These are phyloP conservation scores for Halichoerus grypus DNA, from an alignment of 2,113 vertebrate species.

Conservation along the genomic window DNA sequence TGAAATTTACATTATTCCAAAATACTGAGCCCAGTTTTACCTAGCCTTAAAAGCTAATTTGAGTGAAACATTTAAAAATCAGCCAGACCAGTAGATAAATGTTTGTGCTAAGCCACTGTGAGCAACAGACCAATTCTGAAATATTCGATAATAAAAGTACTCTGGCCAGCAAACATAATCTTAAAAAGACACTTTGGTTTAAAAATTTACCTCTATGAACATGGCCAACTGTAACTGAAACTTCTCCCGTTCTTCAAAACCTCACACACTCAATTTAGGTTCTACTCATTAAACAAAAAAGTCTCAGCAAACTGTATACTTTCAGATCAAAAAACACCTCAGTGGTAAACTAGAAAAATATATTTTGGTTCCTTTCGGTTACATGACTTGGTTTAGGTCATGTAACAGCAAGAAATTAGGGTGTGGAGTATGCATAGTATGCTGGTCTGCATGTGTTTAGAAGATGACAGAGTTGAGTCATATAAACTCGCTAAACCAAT, in stretches of 20 bases:
- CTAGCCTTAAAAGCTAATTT: neutral
- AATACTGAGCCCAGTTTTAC: slow-evolving; percentile 5
- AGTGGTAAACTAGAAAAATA: slow-evolving; percentile 34
- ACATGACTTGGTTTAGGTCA: neutral
- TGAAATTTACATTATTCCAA: neutral
- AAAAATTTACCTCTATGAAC: slow-evolving; percentile 14
- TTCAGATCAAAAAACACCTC: slow-evolving; percentile 17
- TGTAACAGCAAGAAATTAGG: slow-evolving; percentile 62
- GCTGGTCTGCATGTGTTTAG: slow-evolving; percentile 5
- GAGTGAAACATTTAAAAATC: slow-evolving; percentile 18
- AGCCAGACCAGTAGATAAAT: neutral
- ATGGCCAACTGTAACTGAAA: neutral
- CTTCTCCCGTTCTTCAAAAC: slow-evolving; percentile 21
- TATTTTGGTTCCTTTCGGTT: neutral
- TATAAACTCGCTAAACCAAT: slow-evolving; percentile 47
- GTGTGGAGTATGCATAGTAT: neutral
- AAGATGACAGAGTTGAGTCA: slow-evolving; percentile 57
- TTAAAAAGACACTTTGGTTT: slow-evolving; percentile 16
- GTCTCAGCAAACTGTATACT: neutral
- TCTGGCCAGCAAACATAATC: neutral
- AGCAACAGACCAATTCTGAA: slow-evolving; percentile 31
- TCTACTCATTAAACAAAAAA: slow-evolving; percentile 26
- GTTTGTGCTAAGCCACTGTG: neutral
- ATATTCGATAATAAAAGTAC: neutral
- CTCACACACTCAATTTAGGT: neutral